A percentile compares a stretch with the other conserved stretches of the same genome.
Conservation (phyloP, 2,888 invertebrate genomes). For the Eupithecia dodoneata region DNA sequence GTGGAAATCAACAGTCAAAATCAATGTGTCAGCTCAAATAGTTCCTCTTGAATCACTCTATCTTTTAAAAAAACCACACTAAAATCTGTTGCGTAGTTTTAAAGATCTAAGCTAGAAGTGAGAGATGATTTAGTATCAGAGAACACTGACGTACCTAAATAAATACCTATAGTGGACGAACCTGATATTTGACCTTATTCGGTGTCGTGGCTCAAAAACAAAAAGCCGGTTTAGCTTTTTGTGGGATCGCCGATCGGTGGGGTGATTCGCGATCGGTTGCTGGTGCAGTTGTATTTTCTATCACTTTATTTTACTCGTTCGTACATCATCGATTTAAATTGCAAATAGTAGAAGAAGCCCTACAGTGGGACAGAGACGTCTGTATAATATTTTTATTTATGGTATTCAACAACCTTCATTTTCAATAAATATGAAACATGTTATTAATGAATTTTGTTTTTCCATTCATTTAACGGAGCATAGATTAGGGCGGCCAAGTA, state of each 20-base stretch:
- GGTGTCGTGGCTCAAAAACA: background rate
- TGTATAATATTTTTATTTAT: too few relatives aligned
- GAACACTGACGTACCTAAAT: background rate
- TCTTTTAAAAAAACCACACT: too few relatives aligned
- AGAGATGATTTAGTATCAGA: background rate
- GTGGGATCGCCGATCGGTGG: background rate
- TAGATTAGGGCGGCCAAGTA: too few relatives aligned
- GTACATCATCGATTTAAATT: too few relatives aligned
- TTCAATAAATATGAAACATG: background rate
- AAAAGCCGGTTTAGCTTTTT: background rate
- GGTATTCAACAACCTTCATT: background rate
- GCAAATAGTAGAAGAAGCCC: background rate
- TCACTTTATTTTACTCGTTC: background rate
- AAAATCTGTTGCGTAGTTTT: too few relatives aligned
- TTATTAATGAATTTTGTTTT: too few relatives aligned
- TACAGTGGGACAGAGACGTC: too few relatives aligned
- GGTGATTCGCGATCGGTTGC: background rate
- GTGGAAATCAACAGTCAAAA: too few relatives aligned
- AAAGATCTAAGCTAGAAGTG: background rate
- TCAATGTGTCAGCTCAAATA: too few relatives aligned
- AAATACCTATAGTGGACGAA: background rate
- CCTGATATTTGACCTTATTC: slow-evolving; percentile 2
- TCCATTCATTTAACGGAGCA: too few relatives aligned
- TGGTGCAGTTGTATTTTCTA: background rate
- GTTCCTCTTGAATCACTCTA: too few relatives aligned